Conservation (phyloP, 2,113 vertebrate genomes). For the Protobothrops flavoviridis region DNA sequence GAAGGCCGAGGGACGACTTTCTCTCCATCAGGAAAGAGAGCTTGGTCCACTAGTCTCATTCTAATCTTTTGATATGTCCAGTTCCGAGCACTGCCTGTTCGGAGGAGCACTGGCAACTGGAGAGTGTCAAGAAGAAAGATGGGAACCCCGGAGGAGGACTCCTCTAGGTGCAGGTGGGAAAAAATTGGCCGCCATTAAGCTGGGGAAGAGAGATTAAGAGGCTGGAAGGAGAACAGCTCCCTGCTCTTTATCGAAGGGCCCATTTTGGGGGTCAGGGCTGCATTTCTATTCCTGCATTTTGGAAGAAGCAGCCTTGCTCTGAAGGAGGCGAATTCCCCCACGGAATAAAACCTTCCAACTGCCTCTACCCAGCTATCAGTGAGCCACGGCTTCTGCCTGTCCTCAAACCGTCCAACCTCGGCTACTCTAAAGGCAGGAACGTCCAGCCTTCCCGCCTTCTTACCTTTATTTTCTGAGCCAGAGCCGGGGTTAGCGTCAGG, state of each 20-base stretch:
- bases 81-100: neutral
- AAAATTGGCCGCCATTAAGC: neutral
- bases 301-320: neutral
- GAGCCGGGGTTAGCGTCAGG: conserved; percentile 86
- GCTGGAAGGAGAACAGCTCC: neutral
- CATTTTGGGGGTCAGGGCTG: neutral
- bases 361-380: too few relatives aligned
- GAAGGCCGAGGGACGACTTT: neutral
- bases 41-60: too few relatives aligned
- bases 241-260: neutral
- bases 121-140: neutral
- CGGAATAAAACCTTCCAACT: neutral
- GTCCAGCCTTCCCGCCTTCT: neutral
- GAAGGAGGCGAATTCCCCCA: neutral
- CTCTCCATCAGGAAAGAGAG: too few relatives aligned
- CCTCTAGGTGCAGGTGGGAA: neutral
- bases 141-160: neutral
- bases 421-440: neutral
- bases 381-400: neutral
- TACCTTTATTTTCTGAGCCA: conserved; percentile 93
- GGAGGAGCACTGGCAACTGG: neutral
- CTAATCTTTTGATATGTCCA: neutral
- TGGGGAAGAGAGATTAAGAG: neutral
- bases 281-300: neutral
- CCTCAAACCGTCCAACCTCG: neutral